Conservation (phyloP, 2,888 invertebrate genomes). For the Patella ulyssiponensis region DNA sequence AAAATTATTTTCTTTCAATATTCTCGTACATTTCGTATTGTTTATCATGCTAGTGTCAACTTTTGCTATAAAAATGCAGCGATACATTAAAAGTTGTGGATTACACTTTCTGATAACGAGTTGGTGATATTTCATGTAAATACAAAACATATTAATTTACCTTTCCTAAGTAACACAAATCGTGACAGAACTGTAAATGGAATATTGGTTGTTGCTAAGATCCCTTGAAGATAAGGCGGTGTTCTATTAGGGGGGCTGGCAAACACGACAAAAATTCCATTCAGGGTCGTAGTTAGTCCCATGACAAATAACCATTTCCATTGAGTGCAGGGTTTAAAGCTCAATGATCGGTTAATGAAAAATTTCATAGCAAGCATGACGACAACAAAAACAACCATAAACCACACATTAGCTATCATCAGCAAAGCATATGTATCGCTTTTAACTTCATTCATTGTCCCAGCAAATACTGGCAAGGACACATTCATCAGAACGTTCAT, state of each 20-base stretch:
- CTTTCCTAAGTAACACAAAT: slow-evolving; percentile 46
- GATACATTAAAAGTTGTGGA: too few relatives aligned
- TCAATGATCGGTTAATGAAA: slow-evolving; percentile 29
- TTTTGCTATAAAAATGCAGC: too few relatives aligned
- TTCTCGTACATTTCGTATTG: too few relatives aligned
- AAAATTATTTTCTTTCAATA: too few relatives aligned
- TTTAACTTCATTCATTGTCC: slow-evolving; percentile 42
- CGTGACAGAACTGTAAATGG: slow-evolving; percentile 46
- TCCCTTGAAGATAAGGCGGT: slow-evolving; percentile 51
- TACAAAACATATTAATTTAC: slow-evolving; percentile 27
- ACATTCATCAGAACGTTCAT: slow-evolving; percentile 47
- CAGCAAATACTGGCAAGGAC: slow-evolving; percentile 47
- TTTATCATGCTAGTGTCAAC: too few relatives aligned
- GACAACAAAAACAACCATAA: slow-evolving; percentile 41
- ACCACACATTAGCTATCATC: slow-evolving; percentile 35
- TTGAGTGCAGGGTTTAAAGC: slow-evolving; percentile 35
- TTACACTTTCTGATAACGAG: too few relatives aligned
- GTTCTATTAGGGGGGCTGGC: slow-evolving; percentile 48
- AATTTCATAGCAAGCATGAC: slow-evolving; percentile 37
- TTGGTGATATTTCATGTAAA: background rate
- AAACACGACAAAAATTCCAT: slow-evolving; percentile 50
- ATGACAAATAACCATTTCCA: slow-evolving; percentile 42
- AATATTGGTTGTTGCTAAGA: slow-evolving; percentile 44
- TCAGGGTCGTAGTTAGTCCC: slow-evolving; percentile 45
- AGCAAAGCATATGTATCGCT: slow-evolving; percentile 45